Evolutionary conservation across 2,113 vertebrate genomes (phyloP), one percentile per base, ranked within the genome.

Genomic region (Misgurnus anguillicaudatus): DNA sequence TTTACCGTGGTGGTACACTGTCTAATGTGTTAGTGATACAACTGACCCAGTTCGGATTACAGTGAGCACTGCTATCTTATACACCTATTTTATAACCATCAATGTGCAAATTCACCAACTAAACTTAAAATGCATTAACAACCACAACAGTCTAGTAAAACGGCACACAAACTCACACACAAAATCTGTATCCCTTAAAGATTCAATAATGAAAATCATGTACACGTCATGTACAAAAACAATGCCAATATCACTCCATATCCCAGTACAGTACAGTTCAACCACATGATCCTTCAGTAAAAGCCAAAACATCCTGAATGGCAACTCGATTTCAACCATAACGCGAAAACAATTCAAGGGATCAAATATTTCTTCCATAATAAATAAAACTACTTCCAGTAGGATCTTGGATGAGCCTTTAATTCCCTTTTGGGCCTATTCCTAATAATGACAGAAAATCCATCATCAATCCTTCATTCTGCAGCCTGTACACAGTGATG

Each of bases 1-100:
- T 51, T 11, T 11, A 51, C 11, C 9, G 4, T 51, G 13, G 9
- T 9, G 11, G 10, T 11, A 11, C 3, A 13, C 13, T 48, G 11
- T 13, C 4, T 11, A 51, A 17, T 17, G 47, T 51, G 51, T 71
- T 41, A 4, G 10, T 16, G 51, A 71, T 45, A 31, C 55, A 42
- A 42, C 39, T 60, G 48, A 73, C 70, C 70, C 70, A 60, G 10
- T 45, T 73, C 53, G 45, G 70, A 41, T 17, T 57, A 61, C 13
- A 74, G 55, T 72, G 42, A 45, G 16, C 9, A 19, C 41, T 21
- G 31, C 68, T 72, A 39, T 41, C 53, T 41, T 13, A 51, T 13
- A 58, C 65, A 48, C 6, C 7, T 48, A 68, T 24, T 45, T n/a
- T 67, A 47, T 47, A 11, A 45, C 39, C 62, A 17, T 38, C 31